Conservation (phyloP, 2,888 invertebrate genomes). For the Parochlus steinenii region DNA sequence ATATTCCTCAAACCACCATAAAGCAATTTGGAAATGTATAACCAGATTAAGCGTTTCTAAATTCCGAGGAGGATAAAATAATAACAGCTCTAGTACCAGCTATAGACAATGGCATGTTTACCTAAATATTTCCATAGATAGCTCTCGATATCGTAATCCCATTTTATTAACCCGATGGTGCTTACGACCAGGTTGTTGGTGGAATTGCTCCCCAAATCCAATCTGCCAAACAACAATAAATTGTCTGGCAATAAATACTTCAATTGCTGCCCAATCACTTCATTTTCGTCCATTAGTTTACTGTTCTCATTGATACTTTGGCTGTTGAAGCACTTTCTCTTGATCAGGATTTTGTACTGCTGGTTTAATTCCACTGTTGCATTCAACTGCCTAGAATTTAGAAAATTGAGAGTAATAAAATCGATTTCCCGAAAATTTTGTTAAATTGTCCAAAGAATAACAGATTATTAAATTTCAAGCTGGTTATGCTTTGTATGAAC, state of each 20-base stretch:
- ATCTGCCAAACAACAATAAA: slow-evolving; percentile 6
- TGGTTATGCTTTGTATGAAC: too few relatives aligned
- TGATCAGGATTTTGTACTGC: neutral
- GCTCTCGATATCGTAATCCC: slow-evolving; percentile 3
- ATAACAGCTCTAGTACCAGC: too few relatives aligned
- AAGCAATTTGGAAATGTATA: neutral
- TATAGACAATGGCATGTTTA: too few relatives aligned
- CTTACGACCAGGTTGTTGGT: neutral
- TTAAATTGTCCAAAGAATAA: neutral
- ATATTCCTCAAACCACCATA: neutral
- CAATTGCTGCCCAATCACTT: slow-evolving; percentile 7
- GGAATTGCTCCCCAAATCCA: neutral
- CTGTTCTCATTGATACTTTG: neutral
- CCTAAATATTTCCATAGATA: slow-evolving; percentile 10
- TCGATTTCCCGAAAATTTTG: neutral
- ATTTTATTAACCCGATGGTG: slow-evolving; percentile 8
- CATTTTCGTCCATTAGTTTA: slow-evolving; percentile 4
- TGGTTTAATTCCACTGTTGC: slow-evolving; percentile 4
- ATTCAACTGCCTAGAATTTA: slow-evolving; percentile 5
- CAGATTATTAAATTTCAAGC: neutral
- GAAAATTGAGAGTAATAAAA: neutral
- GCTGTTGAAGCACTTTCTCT: slow-evolving; percentile 4
- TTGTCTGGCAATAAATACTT: neutral
- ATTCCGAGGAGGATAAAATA: neutral
- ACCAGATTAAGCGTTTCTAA: neutral